Percentiles rank a stretch among this genome's conserved stretches.
phyloP scores from a whole-genome alignment of 2,797 vertebrate genomes.

The Acomys russatus region DNA sequence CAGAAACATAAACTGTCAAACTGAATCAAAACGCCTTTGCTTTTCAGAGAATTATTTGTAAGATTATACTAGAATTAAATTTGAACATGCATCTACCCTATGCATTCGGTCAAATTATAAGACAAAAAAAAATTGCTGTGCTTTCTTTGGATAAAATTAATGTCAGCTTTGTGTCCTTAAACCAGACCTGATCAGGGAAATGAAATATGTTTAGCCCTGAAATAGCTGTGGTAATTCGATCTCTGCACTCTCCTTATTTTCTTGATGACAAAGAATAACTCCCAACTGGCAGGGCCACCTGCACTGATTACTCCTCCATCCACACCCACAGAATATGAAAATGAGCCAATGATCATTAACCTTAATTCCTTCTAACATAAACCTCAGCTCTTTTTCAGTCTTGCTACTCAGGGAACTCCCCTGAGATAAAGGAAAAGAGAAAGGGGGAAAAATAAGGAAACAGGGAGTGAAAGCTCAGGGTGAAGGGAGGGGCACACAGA shows the following conservation, averaged over 20 bases:
- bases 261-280: slow-evolving; percentile 92
- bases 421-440: slow-evolving; percentile 70
- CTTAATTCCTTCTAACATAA: slow-evolving; percentile 91
- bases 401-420: slow-evolving; percentile 86
- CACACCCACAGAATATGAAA: slow-evolving; percentile 91
- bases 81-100: slow-evolving; percentile 86
- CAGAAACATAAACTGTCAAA: slow-evolving; percentile 88
- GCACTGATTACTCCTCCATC: slow-evolving; percentile 91
- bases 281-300: slow-evolving; percentile 92
- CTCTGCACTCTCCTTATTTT: slow-evolving; percentile 89
- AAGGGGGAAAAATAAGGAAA: slow-evolving; percentile 35
- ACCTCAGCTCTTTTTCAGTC: slow-evolving; percentile 84
- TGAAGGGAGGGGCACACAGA: slow-evolving; percentile 44
- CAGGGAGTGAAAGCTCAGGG: slow-evolving; percentile 75
- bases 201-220: slow-evolving; percentile 89
- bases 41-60: slow-evolving; percentile 87
- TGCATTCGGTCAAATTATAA: slow-evolving; percentile 86
- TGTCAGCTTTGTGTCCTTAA: slow-evolving; percentile 90
- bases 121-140: slow-evolving; percentile 83
- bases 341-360: slow-evolving; percentile 91
- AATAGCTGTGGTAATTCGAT: slow-evolving; percentile 91
- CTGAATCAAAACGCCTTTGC: slow-evolving; percentile 86
- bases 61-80: slow-evolving; percentile 87
- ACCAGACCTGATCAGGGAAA: slow-evolving; percentile 88
- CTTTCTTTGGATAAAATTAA: slow-evolving; percentile 90